Evolutionary conservation across 2,888 invertebrate species (phyloP).

Genomic region (Norana najaformis): DNA sequence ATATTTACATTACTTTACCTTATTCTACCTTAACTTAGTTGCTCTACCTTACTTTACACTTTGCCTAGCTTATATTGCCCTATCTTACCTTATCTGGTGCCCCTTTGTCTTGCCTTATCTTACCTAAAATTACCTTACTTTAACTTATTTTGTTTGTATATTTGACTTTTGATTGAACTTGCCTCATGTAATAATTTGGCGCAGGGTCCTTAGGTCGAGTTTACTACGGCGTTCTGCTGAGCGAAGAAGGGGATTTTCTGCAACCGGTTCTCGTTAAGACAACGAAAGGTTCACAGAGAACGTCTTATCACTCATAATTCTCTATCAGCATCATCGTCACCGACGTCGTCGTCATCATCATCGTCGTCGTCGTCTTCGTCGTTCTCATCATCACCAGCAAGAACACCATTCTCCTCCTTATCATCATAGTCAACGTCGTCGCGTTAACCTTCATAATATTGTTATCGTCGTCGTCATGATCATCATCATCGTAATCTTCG

Average conservation of each 20-base stretch:
- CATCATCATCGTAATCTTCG: not conserved
- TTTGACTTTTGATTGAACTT: not conserved
- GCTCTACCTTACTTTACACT: not conserved
- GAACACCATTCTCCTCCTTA: not conserved
- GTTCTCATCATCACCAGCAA: not conserved
- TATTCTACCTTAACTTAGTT: too few relatives aligned
- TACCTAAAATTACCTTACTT: not conserved
- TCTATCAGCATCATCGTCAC: not conserved
- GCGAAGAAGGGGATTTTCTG: not conserved
- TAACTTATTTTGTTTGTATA: not conserved
- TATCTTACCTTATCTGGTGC: not conserved
- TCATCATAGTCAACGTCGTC: not conserved
- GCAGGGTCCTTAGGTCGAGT: not conserved
- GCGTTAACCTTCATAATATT: not conserved
- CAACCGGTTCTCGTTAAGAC: conserved; percentile 1
- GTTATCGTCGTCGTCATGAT: not conserved
- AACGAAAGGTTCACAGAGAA: not conserved
- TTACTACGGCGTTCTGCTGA: not conserved
- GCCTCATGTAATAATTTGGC: too few relatives aligned
- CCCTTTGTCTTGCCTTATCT: not conserved
- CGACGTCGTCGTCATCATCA: not conserved
- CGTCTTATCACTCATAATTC: not conserved
- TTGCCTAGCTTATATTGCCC: not conserved
- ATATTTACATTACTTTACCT: not conserved
- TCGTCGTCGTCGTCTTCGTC: not conserved